These are phyloP conservation scores for Drosophila anomelani DNA, from an alignment of 2,888 invertebrate species.

Conservation along the genomic window DNA sequence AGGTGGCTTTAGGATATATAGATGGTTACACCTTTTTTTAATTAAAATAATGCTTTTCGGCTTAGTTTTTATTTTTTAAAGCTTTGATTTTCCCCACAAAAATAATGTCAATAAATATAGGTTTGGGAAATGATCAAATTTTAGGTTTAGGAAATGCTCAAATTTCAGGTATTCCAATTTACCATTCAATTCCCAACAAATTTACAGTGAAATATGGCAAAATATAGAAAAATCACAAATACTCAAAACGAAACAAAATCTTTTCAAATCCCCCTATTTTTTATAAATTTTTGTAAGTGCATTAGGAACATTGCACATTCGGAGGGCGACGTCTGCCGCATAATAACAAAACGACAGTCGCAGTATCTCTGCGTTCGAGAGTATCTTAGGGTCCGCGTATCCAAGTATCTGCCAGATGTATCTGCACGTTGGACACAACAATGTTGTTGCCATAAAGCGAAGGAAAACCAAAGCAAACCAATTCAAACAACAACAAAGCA, in stretches of 20 bases:
- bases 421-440: slow-evolving; percentile 55
- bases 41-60: too few relatives aligned
- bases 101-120: too few relatives aligned
- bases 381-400: slow-evolving; percentile 32
- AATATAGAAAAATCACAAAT: too few relatives aligned
- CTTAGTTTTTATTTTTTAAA: too few relatives aligned
- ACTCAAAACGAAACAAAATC: neutral
- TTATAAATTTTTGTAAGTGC: neutral
- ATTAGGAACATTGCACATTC: neutral
- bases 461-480: slow-evolving; percentile 22
- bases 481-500: slow-evolving; percentile 21
- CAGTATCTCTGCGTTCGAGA: slow-evolving; percentile 20
- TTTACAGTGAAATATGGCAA: too few relatives aligned
- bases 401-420: slow-evolving; percentile 51
- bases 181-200: too few relatives aligned
- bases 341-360: slow-evolving; percentile 57
- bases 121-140: too few relatives aligned
- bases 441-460: slow-evolving; percentile 32
- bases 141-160: too few relatives aligned
- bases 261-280: neutral
- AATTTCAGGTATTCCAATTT: too few relatives aligned
- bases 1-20: too few relatives aligned
- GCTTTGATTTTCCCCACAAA: too few relatives aligned
- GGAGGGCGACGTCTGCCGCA: slow-evolving; percentile 73
- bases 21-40: too few relatives aligned